Percentiles rank a stretch among this genome's conserved stretches.
Evolutionary conservation across 2,888 invertebrate species (phyloP).

Genomic region (Eristalinus sepulchralis): DNA sequence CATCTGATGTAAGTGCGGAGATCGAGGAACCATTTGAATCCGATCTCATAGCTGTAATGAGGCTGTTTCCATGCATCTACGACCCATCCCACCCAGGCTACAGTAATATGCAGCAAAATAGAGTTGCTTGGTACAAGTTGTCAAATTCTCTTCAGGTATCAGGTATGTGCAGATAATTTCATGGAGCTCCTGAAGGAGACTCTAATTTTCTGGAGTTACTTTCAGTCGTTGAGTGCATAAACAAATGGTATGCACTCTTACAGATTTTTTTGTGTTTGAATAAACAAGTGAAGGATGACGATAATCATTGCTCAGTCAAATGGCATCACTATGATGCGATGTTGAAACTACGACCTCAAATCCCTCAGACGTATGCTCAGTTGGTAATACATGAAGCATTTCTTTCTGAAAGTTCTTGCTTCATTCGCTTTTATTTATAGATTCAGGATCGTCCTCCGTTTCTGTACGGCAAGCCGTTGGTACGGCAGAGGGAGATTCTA

Average conservation of each 20-base stretch:
- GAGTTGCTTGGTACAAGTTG: conserved; percentile 15
- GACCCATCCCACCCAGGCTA: neutral
- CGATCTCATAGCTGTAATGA: conserved; percentile 1
- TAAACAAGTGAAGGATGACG: neutral
- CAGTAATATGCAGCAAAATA: conserved; percentile 5
- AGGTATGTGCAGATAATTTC: neutral
- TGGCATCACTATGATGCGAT: neutral
- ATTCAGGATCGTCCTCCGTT: neutral
- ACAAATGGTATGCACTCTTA: neutral
- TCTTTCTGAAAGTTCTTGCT: neutral
- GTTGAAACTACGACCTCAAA: neutral
- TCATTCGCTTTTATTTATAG: neutral
- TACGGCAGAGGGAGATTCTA: neutral
- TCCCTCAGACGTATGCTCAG: neutral
- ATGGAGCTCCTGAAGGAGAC: neutral
- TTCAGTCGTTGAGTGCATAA: neutral
- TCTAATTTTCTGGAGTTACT: neutral
- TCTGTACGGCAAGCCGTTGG: neutral
- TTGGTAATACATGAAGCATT: conserved; percentile 1
- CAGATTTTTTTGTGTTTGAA: neutral
- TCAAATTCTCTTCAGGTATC: neutral
- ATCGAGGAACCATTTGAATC: conserved; percentile 8
- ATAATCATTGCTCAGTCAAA: neutral
- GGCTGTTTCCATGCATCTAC: conserved; percentile 7
- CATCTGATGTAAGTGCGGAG: neutral